Percentiles rank a stretch among this genome's conserved stretches.
phyloP scores from a whole-genome alignment of 1,140 invertebrate genomes.

The Pseudomyrmex pallidus region DNA sequence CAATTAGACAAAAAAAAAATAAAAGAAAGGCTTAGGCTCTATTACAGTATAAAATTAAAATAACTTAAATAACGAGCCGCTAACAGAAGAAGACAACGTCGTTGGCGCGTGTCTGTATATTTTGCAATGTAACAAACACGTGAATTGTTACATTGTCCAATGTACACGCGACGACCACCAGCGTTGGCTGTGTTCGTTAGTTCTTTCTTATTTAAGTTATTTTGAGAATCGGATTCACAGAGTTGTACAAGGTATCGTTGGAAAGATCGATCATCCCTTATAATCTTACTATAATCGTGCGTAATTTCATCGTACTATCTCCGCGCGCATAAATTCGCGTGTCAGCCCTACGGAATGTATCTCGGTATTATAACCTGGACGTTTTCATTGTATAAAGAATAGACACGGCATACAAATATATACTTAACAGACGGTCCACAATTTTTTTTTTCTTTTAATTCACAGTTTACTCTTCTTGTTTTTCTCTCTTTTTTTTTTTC shows the following conservation, averaged over 20 bases:
- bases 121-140: too few species aligned
- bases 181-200: too few species aligned
- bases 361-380: neutral
- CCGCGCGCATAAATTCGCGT: neutral
- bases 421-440: slow-evolving; percentile 4
- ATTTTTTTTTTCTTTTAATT: too few species aligned
- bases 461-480: neutral
- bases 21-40: too few species aligned
- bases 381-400: slow-evolving; percentile 31
- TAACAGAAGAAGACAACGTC: too few species aligned
- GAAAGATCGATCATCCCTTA: neutral
- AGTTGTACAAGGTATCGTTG: slow-evolving; percentile 16
- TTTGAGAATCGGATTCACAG: neutral
- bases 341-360: slow-evolving; percentile 24
- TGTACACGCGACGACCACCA: too few species aligned
- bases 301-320: neutral
- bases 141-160: too few species aligned
- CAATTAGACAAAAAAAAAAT: slow-evolving; percentile 3
- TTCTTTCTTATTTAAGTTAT: too few species aligned
- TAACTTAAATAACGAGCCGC: too few species aligned
- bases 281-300: neutral
- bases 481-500: neutral
- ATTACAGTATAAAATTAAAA: too few species aligned
- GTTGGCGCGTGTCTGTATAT: too few species aligned
- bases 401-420: slow-evolving; percentile 29